Evolutionary conservation across 2,888 invertebrate species (phyloP).

Genomic region (Pollenia labialis): DNA sequence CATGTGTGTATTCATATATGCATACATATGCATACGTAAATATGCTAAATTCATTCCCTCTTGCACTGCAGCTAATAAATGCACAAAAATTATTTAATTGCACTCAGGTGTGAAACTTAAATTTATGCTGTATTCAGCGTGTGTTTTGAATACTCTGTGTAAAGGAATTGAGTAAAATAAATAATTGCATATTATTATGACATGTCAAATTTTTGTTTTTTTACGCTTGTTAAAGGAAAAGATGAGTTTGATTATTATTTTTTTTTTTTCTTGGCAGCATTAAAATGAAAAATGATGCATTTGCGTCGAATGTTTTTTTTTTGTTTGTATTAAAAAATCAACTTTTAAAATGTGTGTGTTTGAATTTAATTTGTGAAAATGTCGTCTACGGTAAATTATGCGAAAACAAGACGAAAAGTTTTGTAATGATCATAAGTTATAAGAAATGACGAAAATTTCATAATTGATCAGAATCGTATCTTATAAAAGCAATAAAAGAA

Average conservation of each 20-base stretch:
- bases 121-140: slow-evolving; percentile 59
- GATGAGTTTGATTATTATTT: not conserved
- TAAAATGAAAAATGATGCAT: slow-evolving; percentile 24
- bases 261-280: slow-evolving; percentile 10
- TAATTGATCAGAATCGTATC: too few relatives aligned
- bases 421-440: too few relatives aligned
- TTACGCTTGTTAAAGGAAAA: not conserved
- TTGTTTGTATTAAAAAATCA: not conserved
- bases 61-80: slow-evolving; percentile 17
- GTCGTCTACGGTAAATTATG: slow-evolving; percentile 19
- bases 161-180: slow-evolving; percentile 1
- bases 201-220: slow-evolving; percentile 29
- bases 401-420: not conserved
- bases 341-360: not conserved
- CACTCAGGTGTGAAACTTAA: slow-evolving; percentile 74
- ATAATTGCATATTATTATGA: slow-evolving; percentile 47
- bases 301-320: not conserved
- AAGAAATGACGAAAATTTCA: too few relatives aligned
- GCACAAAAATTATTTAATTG: slow-evolving; percentile 69
- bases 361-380: slow-evolving; percentile 16
- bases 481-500: too few relatives aligned
- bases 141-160: not conserved
- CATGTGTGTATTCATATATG: not conserved
- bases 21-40: not conserved
- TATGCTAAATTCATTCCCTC: slow-evolving; percentile 16